phyloP scores from a whole-genome alignment of 2,113 vertebrate genomes.

The Phalacrocorax brasilianus region DNA sequence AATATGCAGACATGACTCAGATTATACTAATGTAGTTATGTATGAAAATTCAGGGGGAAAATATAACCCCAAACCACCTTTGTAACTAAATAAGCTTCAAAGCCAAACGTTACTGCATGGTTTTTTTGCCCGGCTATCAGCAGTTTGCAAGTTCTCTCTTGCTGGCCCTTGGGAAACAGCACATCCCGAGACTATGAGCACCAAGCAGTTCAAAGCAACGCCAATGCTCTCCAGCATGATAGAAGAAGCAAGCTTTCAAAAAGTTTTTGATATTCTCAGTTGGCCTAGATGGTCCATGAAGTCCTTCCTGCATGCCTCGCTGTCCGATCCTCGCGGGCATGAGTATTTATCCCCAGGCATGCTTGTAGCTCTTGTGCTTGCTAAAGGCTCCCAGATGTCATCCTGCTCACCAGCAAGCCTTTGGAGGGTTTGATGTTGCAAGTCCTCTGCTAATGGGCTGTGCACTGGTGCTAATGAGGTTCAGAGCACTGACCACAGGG shows the following conservation, averaged over 20 bases:
- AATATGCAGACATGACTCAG: constrained; percentile 27
- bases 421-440: neutral
- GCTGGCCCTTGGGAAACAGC: neutral
- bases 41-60: constrained; percentile 38
- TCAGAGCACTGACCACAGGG: constrained; percentile 3
- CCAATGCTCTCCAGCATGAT: neutral
- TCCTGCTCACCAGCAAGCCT: neutral
- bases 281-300: neutral
- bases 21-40: neutral
- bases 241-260: neutral
- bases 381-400: neutral
- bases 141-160: constrained; percentile 23
- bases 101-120: neutral
- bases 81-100: neutral
- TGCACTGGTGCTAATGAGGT: neutral
- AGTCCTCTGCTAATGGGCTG: neutral
- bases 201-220: neutral
- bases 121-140: constrained; percentile 9
- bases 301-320: fast-evolving
- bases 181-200: neutral
- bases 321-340: fast-evolving
- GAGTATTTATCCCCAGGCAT: neutral
- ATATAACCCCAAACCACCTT: constrained; percentile 23
- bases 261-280: neutral
- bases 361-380: neutral